Evolutionary conservation across 2,797 vertebrate species (phyloP).

Genomic region (Coreius guichenoti): DNA sequence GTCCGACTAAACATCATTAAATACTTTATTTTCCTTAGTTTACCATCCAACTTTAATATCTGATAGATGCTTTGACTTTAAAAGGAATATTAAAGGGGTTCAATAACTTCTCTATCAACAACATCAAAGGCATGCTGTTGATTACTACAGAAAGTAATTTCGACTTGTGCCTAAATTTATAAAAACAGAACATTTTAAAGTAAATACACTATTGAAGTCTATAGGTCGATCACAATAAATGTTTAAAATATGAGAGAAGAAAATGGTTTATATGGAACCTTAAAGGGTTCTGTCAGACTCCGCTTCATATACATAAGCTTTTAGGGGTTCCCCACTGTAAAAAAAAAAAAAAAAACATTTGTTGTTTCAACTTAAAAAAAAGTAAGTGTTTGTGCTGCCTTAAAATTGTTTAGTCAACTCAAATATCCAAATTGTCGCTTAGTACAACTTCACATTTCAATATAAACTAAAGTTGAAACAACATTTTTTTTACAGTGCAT

Average conservation of each 20-base stretch:
- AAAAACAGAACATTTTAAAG: background rate
- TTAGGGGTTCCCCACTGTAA: background rate
- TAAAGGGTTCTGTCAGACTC: background rate
- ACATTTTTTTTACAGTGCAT: no score
- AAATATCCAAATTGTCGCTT: no score
- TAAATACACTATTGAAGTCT: background rate
- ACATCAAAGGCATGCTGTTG: background rate
- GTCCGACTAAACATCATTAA: background rate
- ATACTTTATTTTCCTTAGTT: background rate
- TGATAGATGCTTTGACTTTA: background rate
- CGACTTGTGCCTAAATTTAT: background rate
- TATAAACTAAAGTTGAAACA: no score
- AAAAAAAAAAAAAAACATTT: no score
- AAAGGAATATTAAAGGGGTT: conserved; percentile 1
- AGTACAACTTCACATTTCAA: no score
- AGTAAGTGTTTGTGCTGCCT: no score
- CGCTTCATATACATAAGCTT: background rate
- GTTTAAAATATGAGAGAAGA: background rate
- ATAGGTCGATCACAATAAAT: background rate
- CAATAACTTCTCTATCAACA: background rate
- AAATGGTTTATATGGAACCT: no score
- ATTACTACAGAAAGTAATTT: background rate
- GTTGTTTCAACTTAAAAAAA: no score
- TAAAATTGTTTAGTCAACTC: no score
- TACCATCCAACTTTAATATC: background rate